A percentile compares a stretch with the other conserved stretches of the same genome.
phyloP scores from a whole-genome alignment of 2,113 vertebrate genomes.

The Propithecus coquereli region DNA sequence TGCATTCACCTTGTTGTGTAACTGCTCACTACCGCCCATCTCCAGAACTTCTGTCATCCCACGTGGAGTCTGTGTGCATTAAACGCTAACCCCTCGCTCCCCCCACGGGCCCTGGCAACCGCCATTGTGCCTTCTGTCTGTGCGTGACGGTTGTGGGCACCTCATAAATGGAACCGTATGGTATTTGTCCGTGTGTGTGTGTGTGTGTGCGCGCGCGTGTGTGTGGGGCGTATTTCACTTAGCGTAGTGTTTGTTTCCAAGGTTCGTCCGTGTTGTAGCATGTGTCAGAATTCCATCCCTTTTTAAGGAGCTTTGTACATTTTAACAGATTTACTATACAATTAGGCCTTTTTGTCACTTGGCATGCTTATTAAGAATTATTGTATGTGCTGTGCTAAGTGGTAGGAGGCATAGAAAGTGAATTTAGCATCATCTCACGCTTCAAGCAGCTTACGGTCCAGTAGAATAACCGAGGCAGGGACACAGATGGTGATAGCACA shows the following conservation, averaged over 20 bases:
- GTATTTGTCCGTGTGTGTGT: background rate
- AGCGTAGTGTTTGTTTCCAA: background rate
- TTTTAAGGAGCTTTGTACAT: background rate
- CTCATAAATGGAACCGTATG: background rate
- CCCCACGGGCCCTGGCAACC: fast-evolving
- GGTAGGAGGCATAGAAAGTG: background rate
- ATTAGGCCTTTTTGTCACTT: background rate
- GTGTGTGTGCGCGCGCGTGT: background rate
- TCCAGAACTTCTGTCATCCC: background rate
- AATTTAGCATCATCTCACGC: background rate
- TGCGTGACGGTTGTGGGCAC: background rate
- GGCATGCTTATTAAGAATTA: background rate
- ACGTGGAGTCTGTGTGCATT: background rate
- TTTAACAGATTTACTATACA: background rate
- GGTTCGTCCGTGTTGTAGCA: background rate
- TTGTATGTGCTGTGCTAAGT: fast-evolving
- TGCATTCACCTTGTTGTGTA: background rate
- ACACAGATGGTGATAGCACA: background rate
- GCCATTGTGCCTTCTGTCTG: fast-evolving
- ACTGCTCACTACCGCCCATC: background rate
- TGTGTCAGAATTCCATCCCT: background rate
- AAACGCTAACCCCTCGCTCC: background rate
- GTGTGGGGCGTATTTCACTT: background rate
- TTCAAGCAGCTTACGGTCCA: background rate
- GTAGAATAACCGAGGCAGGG: background rate